Conservation (phyloP, 2,888 invertebrate species). For the Mythimna loreyi region DNA sequence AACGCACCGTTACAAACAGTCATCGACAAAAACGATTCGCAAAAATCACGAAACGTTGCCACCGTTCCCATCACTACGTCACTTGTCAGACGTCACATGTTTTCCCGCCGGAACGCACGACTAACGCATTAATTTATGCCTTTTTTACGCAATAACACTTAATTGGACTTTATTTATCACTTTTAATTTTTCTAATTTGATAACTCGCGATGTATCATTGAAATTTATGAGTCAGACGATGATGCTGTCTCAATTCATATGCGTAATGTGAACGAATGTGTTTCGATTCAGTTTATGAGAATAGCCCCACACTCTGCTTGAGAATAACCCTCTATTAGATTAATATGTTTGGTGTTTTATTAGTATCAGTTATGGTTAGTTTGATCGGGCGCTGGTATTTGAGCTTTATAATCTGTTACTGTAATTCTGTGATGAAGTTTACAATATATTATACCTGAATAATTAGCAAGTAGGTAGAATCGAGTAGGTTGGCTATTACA, state of each 20-base stretch:
- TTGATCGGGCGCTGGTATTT: slow-evolving; percentile 21
- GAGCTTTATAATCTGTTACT: not conserved
- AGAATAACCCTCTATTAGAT: slow-evolving; percentile 59
- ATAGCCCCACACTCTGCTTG: slow-evolving; percentile 50
- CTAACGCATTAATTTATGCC: slow-evolving; percentile 88
- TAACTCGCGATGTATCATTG: slow-evolving; percentile 84
- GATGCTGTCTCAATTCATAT: slow-evolving; percentile 84
- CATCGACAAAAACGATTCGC: slow-evolving; percentile 14
- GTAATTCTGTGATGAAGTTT: not conserved
- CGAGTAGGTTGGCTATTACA: no score
- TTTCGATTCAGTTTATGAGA: slow-evolving; percentile 77
- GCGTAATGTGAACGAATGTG: slow-evolving; percentile 85
- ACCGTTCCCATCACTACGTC: slow-evolving; percentile 71
- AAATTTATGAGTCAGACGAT: slow-evolving; percentile 82
- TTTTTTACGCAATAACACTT: slow-evolving; percentile 91
- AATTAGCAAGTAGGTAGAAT: not conserved
- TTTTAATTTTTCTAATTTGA: slow-evolving; percentile 91
- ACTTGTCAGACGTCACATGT: slow-evolving; percentile 68
- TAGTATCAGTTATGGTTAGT: slow-evolving; percentile 54
- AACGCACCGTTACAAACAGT: not conserved
- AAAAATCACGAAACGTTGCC: slow-evolving; percentile 23
- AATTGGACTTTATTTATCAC: slow-evolving; percentile 90
- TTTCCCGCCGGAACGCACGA: slow-evolving; percentile 65
- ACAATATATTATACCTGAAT: not conserved
- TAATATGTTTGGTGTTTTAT: slow-evolving; percentile 60